These are phyloP conservation scores for Gonocerus acuteangulatus DNA, from an alignment of 2,888 invertebrate genomes.

Conservation along the genomic window DNA sequence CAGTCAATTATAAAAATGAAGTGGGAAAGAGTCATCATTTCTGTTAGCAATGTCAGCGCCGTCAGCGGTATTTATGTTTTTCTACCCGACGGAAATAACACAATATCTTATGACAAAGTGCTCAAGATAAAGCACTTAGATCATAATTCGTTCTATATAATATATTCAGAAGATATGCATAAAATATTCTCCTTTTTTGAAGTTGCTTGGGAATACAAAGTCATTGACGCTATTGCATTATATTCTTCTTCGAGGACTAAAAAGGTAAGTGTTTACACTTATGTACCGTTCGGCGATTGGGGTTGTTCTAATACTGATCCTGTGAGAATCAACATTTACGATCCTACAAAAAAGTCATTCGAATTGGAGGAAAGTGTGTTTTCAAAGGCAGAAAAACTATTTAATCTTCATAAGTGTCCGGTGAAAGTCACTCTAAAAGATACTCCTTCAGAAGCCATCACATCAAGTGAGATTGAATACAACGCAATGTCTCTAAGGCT, in stretches of 20 bases:
- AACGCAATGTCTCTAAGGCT: neutral
- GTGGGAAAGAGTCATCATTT: conserved; percentile 20
- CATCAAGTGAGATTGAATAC: neutral
- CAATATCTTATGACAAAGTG: conserved; percentile 24
- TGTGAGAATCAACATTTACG: conserved; percentile 36
- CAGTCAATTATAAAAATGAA: conserved; percentile 3
- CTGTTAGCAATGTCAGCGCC: neutral
- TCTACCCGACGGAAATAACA: conserved; percentile 26
- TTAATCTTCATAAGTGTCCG: conserved; percentile 37
- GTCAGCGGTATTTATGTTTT: conserved; percentile 23
- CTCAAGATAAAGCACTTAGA: conserved; percentile 8
- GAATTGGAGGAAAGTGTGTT: conserved; percentile 31
- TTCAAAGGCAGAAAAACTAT: conserved; percentile 32
- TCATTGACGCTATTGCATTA: conserved; percentile 38
- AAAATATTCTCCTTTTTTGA: conserved; percentile 34
- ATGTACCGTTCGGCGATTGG: conserved; percentile 36
- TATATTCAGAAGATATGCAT: conserved; percentile 20
- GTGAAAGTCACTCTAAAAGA: conserved; percentile 16
- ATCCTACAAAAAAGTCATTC: conserved; percentile 17
- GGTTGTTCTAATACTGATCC: conserved; percentile 38
- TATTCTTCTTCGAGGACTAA: conserved; percentile 33
- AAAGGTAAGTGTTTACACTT: conserved; percentile 36
- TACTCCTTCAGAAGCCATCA: neutral
- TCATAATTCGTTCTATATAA: conserved; percentile 21
- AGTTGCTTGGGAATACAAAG: conserved; percentile 38